These are phyloP conservation scores for Rhagium mordax DNA, from an alignment of 2,888 invertebrate genomes.

Conservation along the genomic window DNA sequence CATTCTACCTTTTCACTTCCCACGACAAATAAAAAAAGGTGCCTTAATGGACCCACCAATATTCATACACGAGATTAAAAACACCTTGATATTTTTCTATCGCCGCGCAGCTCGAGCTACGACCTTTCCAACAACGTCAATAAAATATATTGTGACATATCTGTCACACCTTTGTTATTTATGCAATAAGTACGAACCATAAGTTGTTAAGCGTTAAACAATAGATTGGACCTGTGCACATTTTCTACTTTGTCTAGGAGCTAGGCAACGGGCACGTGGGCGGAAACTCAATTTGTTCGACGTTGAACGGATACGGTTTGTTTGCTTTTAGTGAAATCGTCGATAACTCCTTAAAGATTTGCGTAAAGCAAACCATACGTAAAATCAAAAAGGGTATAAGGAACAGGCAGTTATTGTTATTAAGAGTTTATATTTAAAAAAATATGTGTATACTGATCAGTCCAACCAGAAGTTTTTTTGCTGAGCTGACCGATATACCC, in stretches of 20 bases:
- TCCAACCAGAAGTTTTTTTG: too few species aligned
- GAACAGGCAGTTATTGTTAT: too few species aligned
- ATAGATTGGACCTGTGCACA: background rate
- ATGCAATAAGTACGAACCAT: background rate
- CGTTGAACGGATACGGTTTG: background rate
- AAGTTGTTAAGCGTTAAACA: too few species aligned
- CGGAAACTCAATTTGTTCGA: background rate
- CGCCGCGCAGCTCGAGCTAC: background rate
- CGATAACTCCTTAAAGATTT: background rate
- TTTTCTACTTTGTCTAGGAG: background rate
- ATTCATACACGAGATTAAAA: background rate
- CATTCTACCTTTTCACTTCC: background rate
- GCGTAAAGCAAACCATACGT: background rate
- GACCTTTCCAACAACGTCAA: background rate
- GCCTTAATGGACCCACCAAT: background rate
- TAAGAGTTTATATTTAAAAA: too few species aligned
- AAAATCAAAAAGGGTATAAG: too few species aligned
- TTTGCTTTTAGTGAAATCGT: background rate
- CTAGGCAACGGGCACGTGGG: background rate
- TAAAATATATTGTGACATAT: slow-evolving; percentile 7
- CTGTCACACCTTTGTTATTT: slow-evolving; percentile 13
- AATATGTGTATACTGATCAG: too few species aligned
- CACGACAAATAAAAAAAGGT: background rate
- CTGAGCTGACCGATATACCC: too few species aligned
- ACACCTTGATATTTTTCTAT: background rate